A percentile compares a stretch with the other conserved stretches of the same genome.
Conservation (phyloP, 2,888 invertebrate species). For the Phragmatobia fuliginosa region DNA sequence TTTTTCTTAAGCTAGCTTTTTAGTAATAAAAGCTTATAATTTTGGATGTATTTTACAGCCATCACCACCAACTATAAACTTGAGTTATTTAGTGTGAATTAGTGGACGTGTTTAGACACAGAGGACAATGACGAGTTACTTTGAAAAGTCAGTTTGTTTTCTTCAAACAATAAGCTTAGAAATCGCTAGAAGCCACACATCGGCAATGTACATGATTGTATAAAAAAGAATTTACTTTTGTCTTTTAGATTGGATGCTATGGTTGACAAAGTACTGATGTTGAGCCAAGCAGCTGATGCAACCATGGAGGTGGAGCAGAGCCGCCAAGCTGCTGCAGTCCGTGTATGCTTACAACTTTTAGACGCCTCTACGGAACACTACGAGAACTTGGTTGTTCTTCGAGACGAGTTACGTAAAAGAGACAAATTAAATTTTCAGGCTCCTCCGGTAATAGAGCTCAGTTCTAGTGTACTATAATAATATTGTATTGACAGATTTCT, state of each 20-base stretch:
- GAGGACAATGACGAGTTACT: too few species aligned
- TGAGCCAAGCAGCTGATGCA: slow-evolving; percentile 68
- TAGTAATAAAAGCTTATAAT: neutral
- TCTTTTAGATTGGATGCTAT: slow-evolving; percentile 73
- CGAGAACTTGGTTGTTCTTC: slow-evolving; percentile 72
- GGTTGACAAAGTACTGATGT: slow-evolving; percentile 71
- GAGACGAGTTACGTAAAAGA: slow-evolving; percentile 68
- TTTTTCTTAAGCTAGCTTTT: neutral
- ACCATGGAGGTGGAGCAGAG: slow-evolving; percentile 68
- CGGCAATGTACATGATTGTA: neutral
- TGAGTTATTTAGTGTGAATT: neutral
- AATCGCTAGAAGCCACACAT: neutral
- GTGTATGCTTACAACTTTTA: slow-evolving; percentile 70
- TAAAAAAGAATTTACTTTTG: neutral
- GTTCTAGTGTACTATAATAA: slow-evolving; percentile 43
- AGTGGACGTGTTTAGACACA: too few species aligned
- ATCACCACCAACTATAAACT: neutral
- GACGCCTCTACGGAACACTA: slow-evolving; percentile 77
- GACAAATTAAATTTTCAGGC: slow-evolving; percentile 55
- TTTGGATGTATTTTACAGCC: neutral
- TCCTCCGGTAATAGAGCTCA: slow-evolving; percentile 72
- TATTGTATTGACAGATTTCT: slow-evolving; percentile 30
- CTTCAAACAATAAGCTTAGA: neutral
- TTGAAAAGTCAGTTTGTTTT: neutral
- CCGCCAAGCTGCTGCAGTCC: slow-evolving; percentile 67